phyloP scores from a whole-genome alignment of 2,888 invertebrate genomes.

The Hybos culiciformis region DNA sequence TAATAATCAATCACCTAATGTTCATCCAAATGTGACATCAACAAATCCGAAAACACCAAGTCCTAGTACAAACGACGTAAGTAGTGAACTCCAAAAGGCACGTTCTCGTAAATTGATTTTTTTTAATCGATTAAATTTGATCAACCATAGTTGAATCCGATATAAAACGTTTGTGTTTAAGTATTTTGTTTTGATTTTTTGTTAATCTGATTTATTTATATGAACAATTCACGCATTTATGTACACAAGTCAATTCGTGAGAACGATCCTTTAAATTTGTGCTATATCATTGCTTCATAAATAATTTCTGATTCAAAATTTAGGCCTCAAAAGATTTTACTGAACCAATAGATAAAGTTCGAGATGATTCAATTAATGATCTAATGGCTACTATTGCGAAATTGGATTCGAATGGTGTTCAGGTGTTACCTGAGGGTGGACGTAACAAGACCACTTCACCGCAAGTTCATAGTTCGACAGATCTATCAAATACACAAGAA shows the following conservation, averaged over 20 bases:
- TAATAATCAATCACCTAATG: conserved; percentile 5
- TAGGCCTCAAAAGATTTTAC: conserved; percentile 45
- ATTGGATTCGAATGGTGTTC: conserved; percentile 73
- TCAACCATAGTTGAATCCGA: too few relatives aligned
- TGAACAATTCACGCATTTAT: not conserved
- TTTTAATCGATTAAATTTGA: too few relatives aligned
- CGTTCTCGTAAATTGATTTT: not conserved
- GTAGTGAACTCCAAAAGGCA: not conserved
- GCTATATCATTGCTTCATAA: too few relatives aligned
- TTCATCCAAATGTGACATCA: conserved; percentile 43
- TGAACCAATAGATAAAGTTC: conserved; percentile 62
- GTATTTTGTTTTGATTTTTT: conserved; percentile 6
- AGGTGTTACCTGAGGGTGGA: conserved; percentile 46
- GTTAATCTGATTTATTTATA: conserved; percentile 1
- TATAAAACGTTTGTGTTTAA: too few relatives aligned
- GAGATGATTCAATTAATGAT: conserved; percentile 74
- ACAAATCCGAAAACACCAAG: conserved; percentile 78
- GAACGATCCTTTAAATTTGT: too few relatives aligned
- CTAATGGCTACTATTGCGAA: conserved; percentile 78
- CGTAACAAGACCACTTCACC: conserved; percentile 43
- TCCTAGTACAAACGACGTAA: conserved; percentile 39
- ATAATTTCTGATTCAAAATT: not conserved
- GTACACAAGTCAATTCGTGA: conserved; percentile 7
- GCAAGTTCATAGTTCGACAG: conserved; percentile 63
- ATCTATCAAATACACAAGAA: conserved; percentile 39